Evolutionary conservation across 37 sponge, comb jelly and placozoan genomes (phyloP), one percentile per base, ranked within the genome.

Genomic region (Ianthella basta): DNA sequence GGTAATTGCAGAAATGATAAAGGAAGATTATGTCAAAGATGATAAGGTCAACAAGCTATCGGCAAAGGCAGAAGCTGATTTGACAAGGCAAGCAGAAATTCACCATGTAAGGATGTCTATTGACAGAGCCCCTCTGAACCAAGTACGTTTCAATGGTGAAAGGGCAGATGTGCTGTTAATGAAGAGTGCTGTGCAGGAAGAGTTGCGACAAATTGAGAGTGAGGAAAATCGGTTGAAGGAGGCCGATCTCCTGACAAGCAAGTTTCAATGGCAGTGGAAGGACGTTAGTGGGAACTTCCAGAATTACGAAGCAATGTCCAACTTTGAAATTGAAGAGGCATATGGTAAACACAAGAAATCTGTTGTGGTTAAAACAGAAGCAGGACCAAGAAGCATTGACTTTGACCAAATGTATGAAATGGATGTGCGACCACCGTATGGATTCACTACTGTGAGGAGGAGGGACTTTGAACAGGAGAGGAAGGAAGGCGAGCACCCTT

Each of bases 211-310:
- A n/a, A 63, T 82, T 63, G 53, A 40, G 6, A 19, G 15, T 12
- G 53, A 23, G 5, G 66, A 82, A 32, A 39, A 39, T 4, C 36
- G 40, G 67, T 1, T 21, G 21, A 82, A 41, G 66, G 82, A 65
- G 65, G 82, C 82, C 1, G 65, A 82, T 40, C 21, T 82, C 19
- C 15, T 82, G 65, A 33, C 36, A 3, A 44, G 14, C 21, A 65
- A 61, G 33, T 21, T 82, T 21, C 61, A 82, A 40, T 82, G 82
- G 82, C 24, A 60, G 6, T 82, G 82, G 82, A 41, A 63, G 41
- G 65, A 82, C 32, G 66, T 61, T 2, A n/a, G 29, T 21, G 65
- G 65, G 21, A 38, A n/a, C 18, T 59, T 63, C 24, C 65, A 82
- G 35, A 41, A 38, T 27, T 82, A 82, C 24, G 82, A 82, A 4